Evolutionary conservation across 2,113 vertebrate genomes (phyloP).

Genomic region (cat (Felis catus)): F.catus_Fca126_mat1.0 CM031419.1:97511001-97511500

Average conservation of each 20-base stretch:
- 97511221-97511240: background rate
- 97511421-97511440: background rate
- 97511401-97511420: background rate
- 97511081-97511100: background rate
- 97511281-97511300: conserved; percentile 23
- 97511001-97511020: background rate
- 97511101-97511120: background rate
- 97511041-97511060: background rate
- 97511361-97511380: background rate
- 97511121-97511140: background rate
- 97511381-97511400: accelerated
- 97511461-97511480: background rate
- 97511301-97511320: background rate
- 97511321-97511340: background rate
- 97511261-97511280: background rate
- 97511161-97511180: background rate
- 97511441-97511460: conserved; percentile 14
- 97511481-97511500: background rate
- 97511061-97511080: background rate
- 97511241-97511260: background rate
- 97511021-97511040: background rate
- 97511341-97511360: background rate
- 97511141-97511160: background rate
- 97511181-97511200: background rate
- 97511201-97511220: background rate